phyloP scores from a whole-genome alignment of 1,140 invertebrate species.

The Acromyrmex charruanus region DNA sequence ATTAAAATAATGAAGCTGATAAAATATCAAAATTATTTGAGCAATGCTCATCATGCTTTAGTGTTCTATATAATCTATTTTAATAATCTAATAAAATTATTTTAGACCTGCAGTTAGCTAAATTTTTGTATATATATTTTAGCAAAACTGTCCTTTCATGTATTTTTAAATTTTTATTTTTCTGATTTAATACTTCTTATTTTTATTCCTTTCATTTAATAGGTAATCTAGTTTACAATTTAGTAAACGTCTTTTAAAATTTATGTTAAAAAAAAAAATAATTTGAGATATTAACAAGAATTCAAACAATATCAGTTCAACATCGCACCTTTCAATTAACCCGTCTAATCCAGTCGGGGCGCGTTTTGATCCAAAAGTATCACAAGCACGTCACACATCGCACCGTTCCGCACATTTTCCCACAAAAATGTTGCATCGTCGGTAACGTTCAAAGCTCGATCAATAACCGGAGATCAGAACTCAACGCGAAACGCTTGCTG shows the following conservation, averaged over 20 bases:
- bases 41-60: no score
- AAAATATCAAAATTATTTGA: no score
- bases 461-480: neutral
- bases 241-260: neutral
- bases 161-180: no score
- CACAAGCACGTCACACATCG: constrained; percentile 43
- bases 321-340: constrained; percentile 18
- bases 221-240: neutral
- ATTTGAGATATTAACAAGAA: neutral
- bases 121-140: no score
- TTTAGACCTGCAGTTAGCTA: no score
- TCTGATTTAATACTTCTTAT: neutral
- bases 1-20: no score
- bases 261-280: neutral
- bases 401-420: neutral
- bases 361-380: constrained; percentile 24
- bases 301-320: neutral
- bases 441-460: neutral
- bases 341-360: neutral
- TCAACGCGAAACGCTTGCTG: neutral
- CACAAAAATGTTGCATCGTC: neutral
- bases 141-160: no score
- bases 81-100: no score
- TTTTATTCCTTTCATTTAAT: neutral
- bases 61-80: no score